Percentiles rank a stretch among this genome's conserved stretches.
Evolutionary conservation across 2,888 invertebrate species (phyloP).

Genomic region (Pseudanteris insignis): DNA sequence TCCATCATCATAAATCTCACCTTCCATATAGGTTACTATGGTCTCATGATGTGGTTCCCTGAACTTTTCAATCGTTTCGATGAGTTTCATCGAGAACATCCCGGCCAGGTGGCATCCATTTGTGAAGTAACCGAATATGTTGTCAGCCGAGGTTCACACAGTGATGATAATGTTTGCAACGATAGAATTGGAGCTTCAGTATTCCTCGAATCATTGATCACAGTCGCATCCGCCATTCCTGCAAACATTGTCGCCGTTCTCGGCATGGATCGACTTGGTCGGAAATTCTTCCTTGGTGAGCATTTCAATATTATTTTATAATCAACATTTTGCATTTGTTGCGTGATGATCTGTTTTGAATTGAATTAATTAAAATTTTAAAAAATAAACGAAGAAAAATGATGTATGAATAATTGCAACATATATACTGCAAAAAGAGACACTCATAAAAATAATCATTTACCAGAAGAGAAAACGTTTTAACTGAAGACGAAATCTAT

Average conservation of each 20-base stretch:
- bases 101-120: conserved; percentile 69
- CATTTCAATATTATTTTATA: neutral
- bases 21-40: conserved; percentile 94
- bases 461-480: too few relatives aligned
- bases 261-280: conserved; percentile 86
- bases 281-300: conserved; percentile 83
- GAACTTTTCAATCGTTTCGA: conserved; percentile 92
- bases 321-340: too few relatives aligned
- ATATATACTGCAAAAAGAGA: too few relatives aligned
- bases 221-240: conserved; percentile 85
- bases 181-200: conserved; percentile 81
- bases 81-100: conserved; percentile 77
- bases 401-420: too few relatives aligned
- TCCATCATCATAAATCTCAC: conserved; percentile 91
- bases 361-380: too few relatives aligned
- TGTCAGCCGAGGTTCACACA: conserved; percentile 74
- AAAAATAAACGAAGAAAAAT: too few relatives aligned
- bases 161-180: conserved; percentile 71
- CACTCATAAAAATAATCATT: too few relatives aligned
- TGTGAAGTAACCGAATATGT: conserved; percentile 83
- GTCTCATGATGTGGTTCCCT: conserved; percentile 97
- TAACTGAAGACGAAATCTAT: too few relatives aligned
- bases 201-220: conserved; percentile 87
- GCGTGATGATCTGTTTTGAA: too few relatives aligned
- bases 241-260: conserved; percentile 84